phyloP scores from a whole-genome alignment of 2,113 vertebrate species.

The Stigmatopora nigra region DNA sequence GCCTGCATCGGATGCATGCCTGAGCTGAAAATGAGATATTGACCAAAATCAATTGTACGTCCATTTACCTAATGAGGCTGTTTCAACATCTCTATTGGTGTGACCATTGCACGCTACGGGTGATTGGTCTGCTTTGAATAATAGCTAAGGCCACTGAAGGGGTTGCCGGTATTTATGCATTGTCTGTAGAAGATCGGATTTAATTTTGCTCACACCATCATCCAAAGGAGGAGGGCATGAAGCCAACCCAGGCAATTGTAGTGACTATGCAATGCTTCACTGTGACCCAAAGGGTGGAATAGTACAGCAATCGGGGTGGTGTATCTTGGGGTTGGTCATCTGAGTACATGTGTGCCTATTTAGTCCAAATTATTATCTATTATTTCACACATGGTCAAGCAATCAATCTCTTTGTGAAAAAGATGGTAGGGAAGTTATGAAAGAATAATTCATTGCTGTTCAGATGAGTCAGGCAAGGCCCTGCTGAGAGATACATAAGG shows the following conservation, averaged over 20 bases:
- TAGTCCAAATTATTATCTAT: too few relatives aligned
- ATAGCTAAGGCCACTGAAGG: background rate
- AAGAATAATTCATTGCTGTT: slow-evolving; percentile 10
- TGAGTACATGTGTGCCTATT: too few relatives aligned
- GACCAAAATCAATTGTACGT: slow-evolving; percentile 53
- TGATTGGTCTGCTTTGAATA: slow-evolving; percentile 15
- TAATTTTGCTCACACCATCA: too few relatives aligned
- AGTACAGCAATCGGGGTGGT: too few relatives aligned
- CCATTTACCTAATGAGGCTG: slow-evolving; percentile 55
- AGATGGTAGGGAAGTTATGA: background rate
- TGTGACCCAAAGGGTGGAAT: too few relatives aligned
- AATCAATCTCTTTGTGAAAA: slow-evolving; percentile 22
- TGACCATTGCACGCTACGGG: slow-evolving; percentile 6
- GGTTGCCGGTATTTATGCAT: background rate
- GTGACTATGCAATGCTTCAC: too few relatives aligned
- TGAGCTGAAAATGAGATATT: slow-evolving; percentile 33
- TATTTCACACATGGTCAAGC: slow-evolving; percentile 13
- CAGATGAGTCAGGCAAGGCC: slow-evolving; percentile 2
- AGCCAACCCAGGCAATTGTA: too few relatives aligned
- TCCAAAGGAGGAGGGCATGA: too few relatives aligned
- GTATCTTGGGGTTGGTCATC: too few relatives aligned
- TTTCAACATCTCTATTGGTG: slow-evolving; percentile 45
- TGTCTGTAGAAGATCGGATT: background rate
- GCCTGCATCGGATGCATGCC: slow-evolving; percentile 29
- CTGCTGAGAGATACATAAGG: slow-evolving; percentile 22